Evolutionary conservation across 2,888 invertebrate genomes (phyloP).

Genomic region (Phasia obesa): DNA sequence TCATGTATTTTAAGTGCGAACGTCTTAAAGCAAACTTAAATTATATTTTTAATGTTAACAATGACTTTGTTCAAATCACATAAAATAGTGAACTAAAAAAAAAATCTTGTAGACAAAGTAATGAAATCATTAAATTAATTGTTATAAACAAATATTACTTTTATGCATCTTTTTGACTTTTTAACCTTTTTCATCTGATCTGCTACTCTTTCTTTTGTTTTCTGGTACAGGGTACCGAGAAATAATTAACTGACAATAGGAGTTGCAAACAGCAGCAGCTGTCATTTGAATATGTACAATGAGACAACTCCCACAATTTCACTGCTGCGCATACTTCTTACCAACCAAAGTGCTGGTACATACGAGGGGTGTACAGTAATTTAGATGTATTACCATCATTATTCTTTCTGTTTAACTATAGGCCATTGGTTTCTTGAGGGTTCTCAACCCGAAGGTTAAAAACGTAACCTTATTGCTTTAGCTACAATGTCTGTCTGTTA

Average conservation of each 20-base stretch:
- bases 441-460: too few species aligned
- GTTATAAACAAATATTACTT: slow-evolving; percentile 33
- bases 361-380: too few species aligned
- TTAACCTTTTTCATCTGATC: slow-evolving; percentile 28
- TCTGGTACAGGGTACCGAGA: neutral
- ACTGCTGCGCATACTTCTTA: slow-evolving; percentile 14
- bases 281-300: slow-evolving; percentile 19
- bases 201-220: slow-evolving; percentile 12
- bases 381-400: too few species aligned
- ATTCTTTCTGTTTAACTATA: too few species aligned
- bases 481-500: too few species aligned
- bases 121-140: slow-evolving; percentile 52
- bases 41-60: slow-evolving; percentile 28
- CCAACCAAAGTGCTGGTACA: too few species aligned
- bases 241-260: slow-evolving; percentile 37
- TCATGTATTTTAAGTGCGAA: neutral
- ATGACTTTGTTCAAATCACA: slow-evolving; percentile 5
- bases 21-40: neutral
- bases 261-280: slow-evolving; percentile 36
- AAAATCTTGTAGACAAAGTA: slow-evolving; percentile 20
- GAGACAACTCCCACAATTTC: slow-evolving; percentile 67
- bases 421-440: too few species aligned
- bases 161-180: slow-evolving; percentile 59
- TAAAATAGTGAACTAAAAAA: neutral
- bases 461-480: too few species aligned